Evolutionary conservation across 2,113 vertebrate genomes (phyloP).

Genomic region (Scomber japonicus): DNA sequence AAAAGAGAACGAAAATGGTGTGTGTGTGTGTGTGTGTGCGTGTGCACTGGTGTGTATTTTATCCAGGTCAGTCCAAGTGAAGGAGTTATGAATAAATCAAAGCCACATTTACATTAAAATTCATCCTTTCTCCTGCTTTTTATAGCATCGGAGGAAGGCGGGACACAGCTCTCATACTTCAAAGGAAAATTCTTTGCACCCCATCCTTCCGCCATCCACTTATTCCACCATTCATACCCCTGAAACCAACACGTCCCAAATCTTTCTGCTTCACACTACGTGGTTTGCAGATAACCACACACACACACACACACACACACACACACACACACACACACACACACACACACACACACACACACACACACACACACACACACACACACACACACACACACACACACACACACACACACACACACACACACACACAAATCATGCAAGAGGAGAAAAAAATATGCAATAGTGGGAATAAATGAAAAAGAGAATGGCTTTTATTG

Average conservation of each 20-base stretch:
- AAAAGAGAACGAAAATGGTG: neutral
- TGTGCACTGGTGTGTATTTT: constrained; percentile 2
- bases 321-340: neutral
- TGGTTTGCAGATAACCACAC: neutral
- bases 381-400: neutral
- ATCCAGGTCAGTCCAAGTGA: constrained; percentile 66
- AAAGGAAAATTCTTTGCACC: constrained; percentile 40
- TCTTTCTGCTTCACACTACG: neutral
- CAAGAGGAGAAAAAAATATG: constrained; percentile 7
- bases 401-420: no score
- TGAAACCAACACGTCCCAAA: neutral
- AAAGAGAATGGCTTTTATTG: neutral
- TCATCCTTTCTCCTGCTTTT: constrained; percentile 63
- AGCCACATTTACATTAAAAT: constrained; percentile 75
- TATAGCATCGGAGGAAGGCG: constrained; percentile 43
- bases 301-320: neutral
- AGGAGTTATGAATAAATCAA: constrained; percentile 77
- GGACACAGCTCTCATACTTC: constrained; percentile 39
- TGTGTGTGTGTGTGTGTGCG: neutral
- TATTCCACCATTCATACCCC: constrained; percentile 9
- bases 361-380: neutral
- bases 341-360: neutral
- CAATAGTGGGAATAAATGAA: neutral
- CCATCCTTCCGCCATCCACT: neutral
- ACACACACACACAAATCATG: neutral